These are phyloP conservation scores for Cenopis cana DNA, from an alignment of 2,888 invertebrate species.

Conservation along the genomic window DNA sequence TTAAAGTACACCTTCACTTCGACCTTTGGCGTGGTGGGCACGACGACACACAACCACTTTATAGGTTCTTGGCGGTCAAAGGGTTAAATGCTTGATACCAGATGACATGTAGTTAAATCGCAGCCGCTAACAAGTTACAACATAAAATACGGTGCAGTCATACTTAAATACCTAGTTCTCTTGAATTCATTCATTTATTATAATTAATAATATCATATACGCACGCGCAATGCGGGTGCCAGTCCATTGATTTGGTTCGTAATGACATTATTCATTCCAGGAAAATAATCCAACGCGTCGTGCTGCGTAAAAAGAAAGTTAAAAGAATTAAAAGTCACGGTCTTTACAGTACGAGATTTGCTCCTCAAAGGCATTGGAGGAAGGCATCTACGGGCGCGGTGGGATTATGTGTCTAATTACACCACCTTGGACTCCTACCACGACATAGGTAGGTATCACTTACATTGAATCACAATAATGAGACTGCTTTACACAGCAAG, in stretches of 20 bases:
- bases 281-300: conserved; percentile 8
- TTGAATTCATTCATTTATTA: conserved; percentile 13
- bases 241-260: conserved; percentile 17
- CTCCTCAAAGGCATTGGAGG: conserved; percentile 49
- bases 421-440: conserved; percentile 43
- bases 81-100: neutral
- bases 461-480: conserved; percentile 29
- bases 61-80: no score
- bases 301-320: neutral
- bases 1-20: no score
- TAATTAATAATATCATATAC: neutral
- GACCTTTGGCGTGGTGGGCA: no score
- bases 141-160: neutral
- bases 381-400: conserved; percentile 36
- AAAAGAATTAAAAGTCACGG: conserved; percentile 6
- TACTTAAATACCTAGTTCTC: conserved; percentile 2
- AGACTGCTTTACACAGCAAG: conserved; percentile 14
- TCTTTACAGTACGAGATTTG: neutral
- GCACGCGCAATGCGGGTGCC: conserved; percentile 6
- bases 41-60: no score
- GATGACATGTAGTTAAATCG: neutral
- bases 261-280: conserved; percentile 10
- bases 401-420: conserved; percentile 72
- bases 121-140: neutral
- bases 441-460: conserved; percentile 32